phyloP scores from a whole-genome alignment of 2,888 invertebrate species.

The Drosophila neutralis region DNA sequence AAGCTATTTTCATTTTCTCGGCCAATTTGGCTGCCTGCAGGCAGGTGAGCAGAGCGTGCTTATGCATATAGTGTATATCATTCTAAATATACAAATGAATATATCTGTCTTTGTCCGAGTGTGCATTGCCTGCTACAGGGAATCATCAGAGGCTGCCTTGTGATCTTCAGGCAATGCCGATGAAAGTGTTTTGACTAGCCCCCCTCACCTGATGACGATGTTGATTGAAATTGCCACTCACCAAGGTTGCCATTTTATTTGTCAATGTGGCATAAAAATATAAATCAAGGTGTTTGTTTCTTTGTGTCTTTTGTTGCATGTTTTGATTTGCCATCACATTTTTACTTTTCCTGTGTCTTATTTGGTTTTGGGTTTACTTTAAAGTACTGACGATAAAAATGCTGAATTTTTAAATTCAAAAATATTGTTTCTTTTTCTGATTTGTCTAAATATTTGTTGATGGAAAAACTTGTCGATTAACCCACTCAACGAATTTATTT shows the following conservation, averaged over 20 bases:
- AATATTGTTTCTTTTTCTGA: background rate
- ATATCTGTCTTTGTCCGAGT: constrained; percentile 11
- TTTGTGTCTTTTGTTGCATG: constrained; percentile 34
- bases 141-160: constrained; percentile 55
- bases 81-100: constrained; percentile 18
- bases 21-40: constrained; percentile 49
- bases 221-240: constrained; percentile 53
- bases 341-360: background rate
- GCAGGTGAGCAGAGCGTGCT: constrained; percentile 49
- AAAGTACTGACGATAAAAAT: background rate
- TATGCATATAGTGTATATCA: constrained; percentile 11
- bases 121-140: constrained; percentile 42
- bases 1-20: constrained; percentile 43
- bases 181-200: constrained; percentile 57
- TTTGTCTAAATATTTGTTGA: background rate
- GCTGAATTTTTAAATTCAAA: background rate
- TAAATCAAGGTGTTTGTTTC: constrained; percentile 62
- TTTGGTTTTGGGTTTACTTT: background rate
- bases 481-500: constrained; percentile 28
- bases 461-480: constrained; percentile 39
- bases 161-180: constrained; percentile 73
- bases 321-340: constrained; percentile 49
- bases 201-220: constrained; percentile 60
- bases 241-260: constrained; percentile 61
- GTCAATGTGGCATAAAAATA: constrained; percentile 68